Evolutionary conservation across 2,888 invertebrate species (phyloP).

Genomic region (Philopedon plagiatum): DNA sequence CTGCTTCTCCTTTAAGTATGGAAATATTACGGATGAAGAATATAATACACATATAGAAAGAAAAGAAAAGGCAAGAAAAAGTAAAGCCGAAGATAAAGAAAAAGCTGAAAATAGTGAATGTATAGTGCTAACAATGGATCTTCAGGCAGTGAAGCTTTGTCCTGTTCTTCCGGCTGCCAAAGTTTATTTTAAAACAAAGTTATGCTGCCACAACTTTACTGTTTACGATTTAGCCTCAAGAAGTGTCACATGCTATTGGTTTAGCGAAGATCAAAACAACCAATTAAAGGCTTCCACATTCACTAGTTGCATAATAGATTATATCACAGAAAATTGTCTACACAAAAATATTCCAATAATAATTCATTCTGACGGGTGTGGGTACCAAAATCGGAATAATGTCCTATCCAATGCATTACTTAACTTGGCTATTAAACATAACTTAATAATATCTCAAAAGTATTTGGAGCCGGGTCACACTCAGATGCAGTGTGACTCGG

Average conservation of each 20-base stretch:
- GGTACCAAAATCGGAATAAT: not conserved
- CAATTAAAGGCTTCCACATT: not conserved
- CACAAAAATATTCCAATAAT: not conserved
- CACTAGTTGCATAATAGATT: not conserved
- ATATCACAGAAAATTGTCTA: not conserved
- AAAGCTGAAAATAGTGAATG: not conserved
- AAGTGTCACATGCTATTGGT: not conserved
- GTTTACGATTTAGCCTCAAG: not conserved
- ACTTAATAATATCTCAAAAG: not conserved
- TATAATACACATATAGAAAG: not conserved
- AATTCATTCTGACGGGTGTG: not conserved
- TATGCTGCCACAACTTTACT: not conserved
- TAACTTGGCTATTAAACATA: not conserved
- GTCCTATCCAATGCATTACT: not conserved
- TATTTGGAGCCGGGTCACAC: not conserved
- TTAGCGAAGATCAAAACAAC: not conserved
- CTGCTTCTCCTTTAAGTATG: not conserved
- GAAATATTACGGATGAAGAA: not conserved
- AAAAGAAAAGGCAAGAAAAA: not conserved
- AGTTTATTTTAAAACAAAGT: not conserved
- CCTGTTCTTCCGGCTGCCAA: too few relatives aligned
- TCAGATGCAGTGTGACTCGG: slow-evolving; percentile 1
- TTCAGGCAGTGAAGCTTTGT: not conserved
- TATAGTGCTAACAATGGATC: not conserved
- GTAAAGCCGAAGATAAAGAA: not conserved